Percentiles rank a stretch among this genome's conserved stretches.
These are phyloP conservation scores for Liopterus haemorrhoidalis DNA, from an alignment of 2,888 invertebrate species.

Conservation along the genomic window DNA sequence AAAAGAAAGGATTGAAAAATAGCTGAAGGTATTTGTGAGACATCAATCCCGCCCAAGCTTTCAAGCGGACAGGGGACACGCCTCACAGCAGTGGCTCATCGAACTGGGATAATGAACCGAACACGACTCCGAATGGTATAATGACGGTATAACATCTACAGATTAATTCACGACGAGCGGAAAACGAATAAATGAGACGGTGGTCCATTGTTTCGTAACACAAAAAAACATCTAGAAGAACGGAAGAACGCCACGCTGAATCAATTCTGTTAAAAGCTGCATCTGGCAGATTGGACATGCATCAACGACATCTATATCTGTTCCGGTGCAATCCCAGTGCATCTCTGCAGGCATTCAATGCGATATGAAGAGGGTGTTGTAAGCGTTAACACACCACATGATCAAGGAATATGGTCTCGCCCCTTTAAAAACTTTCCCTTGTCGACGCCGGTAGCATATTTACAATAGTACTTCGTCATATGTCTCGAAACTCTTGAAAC, in stretches of 20 bases:
- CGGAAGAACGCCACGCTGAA: conserved; percentile 30
- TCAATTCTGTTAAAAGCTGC: conserved; percentile 36
- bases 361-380: no score
- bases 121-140: conserved; percentile 28
- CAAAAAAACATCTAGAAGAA: conserved; percentile 26
- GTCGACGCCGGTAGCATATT: neutral
- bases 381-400: conserved; percentile 1
- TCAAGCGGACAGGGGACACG: no score
- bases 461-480: conserved; percentile 13
- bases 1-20: no score
- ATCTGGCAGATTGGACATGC: conserved; percentile 33
- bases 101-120: conserved; percentile 17
- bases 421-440: neutral
- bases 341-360: conserved; percentile 4
- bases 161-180: conserved; percentile 32
- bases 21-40: no score
- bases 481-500: conserved; percentile 17
- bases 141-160: conserved; percentile 30
- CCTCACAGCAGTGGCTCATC: neutral
- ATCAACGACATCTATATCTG: conserved; percentile 12
- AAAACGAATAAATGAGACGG: conserved; percentile 33
- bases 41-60: no score
- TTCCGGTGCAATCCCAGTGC: conserved; percentile 21
- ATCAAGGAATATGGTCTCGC: conserved; percentile 1
- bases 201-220: conserved; percentile 30